A percentile compares a stretch with the other conserved stretches of the same genome.
phyloP scores from a whole-genome alignment of 2,113 vertebrate species.

The Rhabdomys dilectus region DNA sequence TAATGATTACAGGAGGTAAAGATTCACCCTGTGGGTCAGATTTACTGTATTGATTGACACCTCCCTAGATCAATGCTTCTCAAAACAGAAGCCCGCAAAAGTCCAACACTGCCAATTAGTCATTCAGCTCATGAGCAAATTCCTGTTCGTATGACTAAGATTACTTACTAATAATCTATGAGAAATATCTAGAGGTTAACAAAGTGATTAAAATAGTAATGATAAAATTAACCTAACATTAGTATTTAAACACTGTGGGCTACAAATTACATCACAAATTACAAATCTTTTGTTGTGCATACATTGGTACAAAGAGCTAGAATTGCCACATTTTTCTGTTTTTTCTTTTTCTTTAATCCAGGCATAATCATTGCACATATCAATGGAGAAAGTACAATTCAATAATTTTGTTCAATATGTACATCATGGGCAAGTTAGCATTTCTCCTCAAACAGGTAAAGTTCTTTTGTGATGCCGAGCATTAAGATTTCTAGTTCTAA shows the following conservation, averaged over 20 bases:
- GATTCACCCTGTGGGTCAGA: neutral
- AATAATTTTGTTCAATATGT: neutral
- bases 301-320: neutral
- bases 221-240: neutral
- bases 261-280: neutral
- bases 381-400: neutral
- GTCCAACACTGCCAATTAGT: neutral
- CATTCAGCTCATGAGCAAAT: neutral
- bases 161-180: neutral
- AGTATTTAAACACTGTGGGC: neutral
- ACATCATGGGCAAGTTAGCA: neutral
- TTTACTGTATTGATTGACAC: neutral
- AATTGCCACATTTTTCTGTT: neutral
- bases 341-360: neutral
- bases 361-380: neutral
- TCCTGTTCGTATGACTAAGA: neutral
- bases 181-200: slow-evolving; percentile 7
- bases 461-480: neutral
- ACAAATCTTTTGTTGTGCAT: neutral
- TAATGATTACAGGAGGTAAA: neutral
- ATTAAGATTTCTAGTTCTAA: neutral
- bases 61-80: neutral
- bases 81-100: neutral
- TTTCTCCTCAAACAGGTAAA: neutral
- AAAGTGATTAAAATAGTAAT: neutral